phyloP scores from a whole-genome alignment of 2,888 invertebrate species.

The Netelia fuscicornis region DNA sequence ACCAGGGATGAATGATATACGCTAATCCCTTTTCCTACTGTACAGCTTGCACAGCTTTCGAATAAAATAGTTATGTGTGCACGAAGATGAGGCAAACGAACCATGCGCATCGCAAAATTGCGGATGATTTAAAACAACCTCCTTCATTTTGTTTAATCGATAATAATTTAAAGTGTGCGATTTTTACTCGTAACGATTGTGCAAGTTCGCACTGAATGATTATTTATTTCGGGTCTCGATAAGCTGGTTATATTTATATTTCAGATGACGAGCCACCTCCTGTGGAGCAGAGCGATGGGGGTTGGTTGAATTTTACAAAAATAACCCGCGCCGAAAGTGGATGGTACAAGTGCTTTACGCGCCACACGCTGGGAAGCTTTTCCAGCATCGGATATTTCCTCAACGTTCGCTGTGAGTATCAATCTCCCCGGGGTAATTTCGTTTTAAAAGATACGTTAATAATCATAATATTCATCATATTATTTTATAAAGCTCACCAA shows the following conservation, averaged over 20 bases:
- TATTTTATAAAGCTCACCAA: no score
- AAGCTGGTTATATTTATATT: conserved; percentile 68
- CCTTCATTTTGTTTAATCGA: no score
- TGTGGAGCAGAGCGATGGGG: conserved; percentile 90
- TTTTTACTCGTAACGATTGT: no score
- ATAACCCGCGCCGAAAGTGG: conserved; percentile 93
- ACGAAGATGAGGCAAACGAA: not conserved
- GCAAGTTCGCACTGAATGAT: no score
- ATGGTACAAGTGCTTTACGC: conserved; percentile 96
- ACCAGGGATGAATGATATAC: not conserved
- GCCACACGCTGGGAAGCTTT: conserved; percentile 93
- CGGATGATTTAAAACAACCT: not conserved
- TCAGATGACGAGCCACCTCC: conserved; percentile 83
- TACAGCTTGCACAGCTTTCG: not conserved
- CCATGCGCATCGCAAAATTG: not conserved
- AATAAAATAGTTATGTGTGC: not conserved
- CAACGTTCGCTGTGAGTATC: conserved; percentile 93
- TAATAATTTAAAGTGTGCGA: no score
- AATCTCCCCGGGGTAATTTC: conserved; percentile 35
- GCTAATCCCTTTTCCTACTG: not conserved
- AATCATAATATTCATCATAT: no score
- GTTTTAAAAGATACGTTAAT: not conserved
- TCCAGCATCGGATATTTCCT: conserved; percentile 96
- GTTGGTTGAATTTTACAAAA: conserved; percentile 94
- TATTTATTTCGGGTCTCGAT: not conserved